phyloP scores from a whole-genome alignment of 2,113 vertebrate species.

The Beaufortia kweichowensis region DNA sequence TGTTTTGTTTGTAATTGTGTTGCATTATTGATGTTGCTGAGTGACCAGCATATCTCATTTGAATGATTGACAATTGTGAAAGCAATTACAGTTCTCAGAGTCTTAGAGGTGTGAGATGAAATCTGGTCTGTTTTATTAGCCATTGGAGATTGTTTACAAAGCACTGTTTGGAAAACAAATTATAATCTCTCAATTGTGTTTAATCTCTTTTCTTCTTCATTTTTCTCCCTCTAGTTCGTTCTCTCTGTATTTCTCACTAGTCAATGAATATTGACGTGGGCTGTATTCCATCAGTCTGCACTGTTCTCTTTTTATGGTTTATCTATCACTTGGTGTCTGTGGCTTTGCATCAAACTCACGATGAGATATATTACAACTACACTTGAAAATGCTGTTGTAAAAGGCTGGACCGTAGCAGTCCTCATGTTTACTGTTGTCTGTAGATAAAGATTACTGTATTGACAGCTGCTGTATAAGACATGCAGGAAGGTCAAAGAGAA shows the following conservation, averaged over 20 bases:
- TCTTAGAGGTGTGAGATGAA: conserved; percentile 36
- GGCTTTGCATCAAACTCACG: conserved; percentile 40
- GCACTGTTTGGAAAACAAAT: conserved; percentile 1
- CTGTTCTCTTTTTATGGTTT: conserved; percentile 41
- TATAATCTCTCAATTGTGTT: background rate
- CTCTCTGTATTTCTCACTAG: background rate
- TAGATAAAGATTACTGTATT: conserved; percentile 22
- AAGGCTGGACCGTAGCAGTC: conserved; percentile 3
- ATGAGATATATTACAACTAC: conserved; percentile 37
- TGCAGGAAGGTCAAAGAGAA: conserved; percentile 5
- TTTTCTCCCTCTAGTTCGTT: background rate
- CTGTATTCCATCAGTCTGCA: conserved; percentile 32
- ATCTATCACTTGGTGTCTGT: conserved; percentile 41
- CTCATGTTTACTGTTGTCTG: conserved; percentile 27
- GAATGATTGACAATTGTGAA: conserved; percentile 51
- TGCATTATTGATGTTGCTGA: conserved; percentile 42
- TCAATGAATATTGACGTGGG: conserved; percentile 48
- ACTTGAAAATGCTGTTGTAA: conserved; percentile 50
- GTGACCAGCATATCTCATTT: conserved; percentile 56
- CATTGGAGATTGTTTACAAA: conserved; percentile 11
- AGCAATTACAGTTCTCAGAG: conserved; percentile 51
- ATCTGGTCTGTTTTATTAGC: background rate
- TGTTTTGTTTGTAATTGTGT: no score
- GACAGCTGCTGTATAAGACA: background rate
- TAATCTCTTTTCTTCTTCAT: background rate